Percentiles rank a stretch among this genome's conserved stretches.
These are phyloP conservation scores for Nematopogon swammerdamellus DNA, from an alignment of 2,888 invertebrate species.

Conservation along the genomic window DNA sequence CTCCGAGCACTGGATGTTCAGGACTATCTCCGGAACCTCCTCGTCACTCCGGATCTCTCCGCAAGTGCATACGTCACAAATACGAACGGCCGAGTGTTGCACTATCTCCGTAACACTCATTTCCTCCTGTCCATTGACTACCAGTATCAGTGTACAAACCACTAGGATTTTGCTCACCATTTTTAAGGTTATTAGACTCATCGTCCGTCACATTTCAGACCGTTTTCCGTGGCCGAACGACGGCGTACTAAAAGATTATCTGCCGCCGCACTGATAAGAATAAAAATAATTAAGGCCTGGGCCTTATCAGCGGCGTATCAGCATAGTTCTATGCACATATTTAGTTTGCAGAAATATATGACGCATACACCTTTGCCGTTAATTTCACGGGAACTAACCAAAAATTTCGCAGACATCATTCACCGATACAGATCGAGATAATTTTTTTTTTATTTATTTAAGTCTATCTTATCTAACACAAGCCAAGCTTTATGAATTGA, in stretches of 20 bases:
- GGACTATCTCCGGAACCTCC: constrained; percentile 21
- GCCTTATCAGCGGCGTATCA: background rate
- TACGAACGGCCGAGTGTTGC: constrained; percentile 19
- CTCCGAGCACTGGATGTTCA: constrained; percentile 44
- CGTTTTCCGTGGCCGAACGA: background rate
- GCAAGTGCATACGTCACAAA: constrained; percentile 43
- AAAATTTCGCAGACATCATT: too few species aligned
- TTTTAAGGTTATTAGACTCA: background rate
- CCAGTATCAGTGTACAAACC: too few species aligned
- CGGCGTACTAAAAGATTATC: background rate
- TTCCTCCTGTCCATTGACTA: background rate
- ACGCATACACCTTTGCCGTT: background rate
- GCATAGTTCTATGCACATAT: background rate
- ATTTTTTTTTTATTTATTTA: too few species aligned
- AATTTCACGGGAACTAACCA: too few species aligned
- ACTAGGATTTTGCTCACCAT: background rate
- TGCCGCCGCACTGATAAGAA: background rate
- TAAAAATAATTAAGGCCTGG: background rate
- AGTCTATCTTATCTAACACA: too few species aligned
- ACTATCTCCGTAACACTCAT: constrained; percentile 18
- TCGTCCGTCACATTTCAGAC: background rate
- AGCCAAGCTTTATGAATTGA: too few species aligned
- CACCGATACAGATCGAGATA: too few species aligned
- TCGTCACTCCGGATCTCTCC: constrained; percentile 44
- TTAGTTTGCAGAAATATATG: background rate